phyloP scores from a whole-genome alignment of 2,113 vertebrate genomes.

The Platycercus adscitus region DNA sequence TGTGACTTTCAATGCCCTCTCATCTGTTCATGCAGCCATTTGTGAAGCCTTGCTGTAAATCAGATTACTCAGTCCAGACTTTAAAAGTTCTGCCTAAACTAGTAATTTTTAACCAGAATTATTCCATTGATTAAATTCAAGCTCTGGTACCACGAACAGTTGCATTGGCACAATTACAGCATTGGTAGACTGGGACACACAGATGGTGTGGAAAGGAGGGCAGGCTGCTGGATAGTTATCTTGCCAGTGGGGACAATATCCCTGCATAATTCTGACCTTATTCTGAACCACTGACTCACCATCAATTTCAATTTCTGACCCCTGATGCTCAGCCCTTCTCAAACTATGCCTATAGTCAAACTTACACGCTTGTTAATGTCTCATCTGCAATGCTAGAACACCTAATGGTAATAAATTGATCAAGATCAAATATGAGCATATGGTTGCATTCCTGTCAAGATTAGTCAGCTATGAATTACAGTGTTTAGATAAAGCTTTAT shows the following conservation, averaged over 20 bases:
- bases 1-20: constrained; percentile 6
- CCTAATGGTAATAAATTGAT: background rate
- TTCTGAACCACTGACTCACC: background rate
- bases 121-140: background rate
- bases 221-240: background rate
- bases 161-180: background rate
- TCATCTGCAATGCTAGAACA: background rate
- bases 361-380: background rate
- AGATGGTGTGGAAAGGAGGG: background rate
- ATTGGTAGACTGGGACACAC: background rate
- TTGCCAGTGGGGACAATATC: background rate
- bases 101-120: background rate
- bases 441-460: background rate
- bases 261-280: background rate
- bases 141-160: background rate
- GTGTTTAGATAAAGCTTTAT: background rate
- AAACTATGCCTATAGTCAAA: background rate
- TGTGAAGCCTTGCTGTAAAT: background rate
- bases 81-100: background rate
- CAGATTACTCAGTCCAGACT: background rate
- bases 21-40: constrained; percentile 1
- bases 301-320: background rate
- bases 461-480: background rate
- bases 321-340: background rate
- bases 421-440: background rate